Base-by-base conservation (phyloP, 2,888 invertebrate genomes). In the Drosophila lacicola region DNA sequence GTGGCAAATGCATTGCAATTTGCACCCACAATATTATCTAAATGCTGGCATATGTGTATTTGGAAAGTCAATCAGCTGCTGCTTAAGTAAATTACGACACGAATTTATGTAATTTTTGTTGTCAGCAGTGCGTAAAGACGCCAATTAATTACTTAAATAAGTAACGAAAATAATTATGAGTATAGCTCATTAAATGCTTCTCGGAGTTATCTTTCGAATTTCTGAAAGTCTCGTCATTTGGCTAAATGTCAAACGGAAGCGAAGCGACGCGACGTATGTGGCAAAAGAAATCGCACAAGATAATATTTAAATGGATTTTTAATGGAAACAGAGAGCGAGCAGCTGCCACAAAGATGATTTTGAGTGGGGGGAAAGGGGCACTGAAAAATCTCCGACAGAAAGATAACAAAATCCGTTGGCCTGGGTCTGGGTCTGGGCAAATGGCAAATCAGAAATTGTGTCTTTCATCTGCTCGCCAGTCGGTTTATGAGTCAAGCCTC, bases 231-330 rank as follows among this genome's bases (percentile, higher is more conserved):
- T 72, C 69, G 39, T 75, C 74, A 81, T 84, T 76, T 85, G 80
- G 82, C 72, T 82, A 80, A 85, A 77, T 79, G 79, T 79, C 82
- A 82, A 84, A 74, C 69, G 65, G 84, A 75, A 66, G 84, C 72
- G 55, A 49, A n/a, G 4, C 21, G 57, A 41, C 41, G 46, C 47
- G 33, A 36, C 45, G 21, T 62, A 54, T 66, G 54, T 55, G 62
- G 56, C 50, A 41, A 21, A 51, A 61, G 41, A 66, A 78, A 81
- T 77, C 78, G 61, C 72, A 72, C 49, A 58, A 70, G 83, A 83
- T 83, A 79, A 76, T 76, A 73, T 79, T 81, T 79, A 83, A 83
- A 83, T 86, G 87, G 87, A 74, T 86, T 83, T 83, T 83, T 86
- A 86, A 86, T 83, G 83, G 81, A 83, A 77, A 73, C 82, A 64